phyloP scores from a whole-genome alignment of 2,888 invertebrate species.

The Balanococcus diminutus region DNA sequence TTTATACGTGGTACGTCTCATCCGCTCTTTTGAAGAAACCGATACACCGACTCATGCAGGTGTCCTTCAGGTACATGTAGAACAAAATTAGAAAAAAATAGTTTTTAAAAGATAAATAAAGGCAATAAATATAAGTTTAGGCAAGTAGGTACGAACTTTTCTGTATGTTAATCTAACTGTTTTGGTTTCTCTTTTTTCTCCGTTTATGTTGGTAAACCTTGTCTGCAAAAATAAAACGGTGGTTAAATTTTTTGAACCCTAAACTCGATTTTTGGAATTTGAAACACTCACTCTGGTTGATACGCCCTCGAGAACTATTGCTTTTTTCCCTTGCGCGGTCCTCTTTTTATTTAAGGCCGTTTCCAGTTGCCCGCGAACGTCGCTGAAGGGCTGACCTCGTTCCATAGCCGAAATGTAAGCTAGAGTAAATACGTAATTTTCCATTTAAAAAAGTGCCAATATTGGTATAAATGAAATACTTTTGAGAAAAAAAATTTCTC shows the following conservation, averaged over 20 bases:
- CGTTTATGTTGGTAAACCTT: not conserved
- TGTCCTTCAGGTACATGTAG: not conserved
- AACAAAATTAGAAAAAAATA: not conserved
- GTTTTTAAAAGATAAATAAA: not conserved
- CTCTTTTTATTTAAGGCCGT: not conserved
- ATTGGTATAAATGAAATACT: not conserved
- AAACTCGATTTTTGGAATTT: not conserved
- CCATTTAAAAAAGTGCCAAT: no score
- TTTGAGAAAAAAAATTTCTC: no score
- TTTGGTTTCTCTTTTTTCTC: not conserved
- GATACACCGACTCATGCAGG: not conserved
- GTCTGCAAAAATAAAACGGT: not conserved
- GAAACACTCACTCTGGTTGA: not conserved
- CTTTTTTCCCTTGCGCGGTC: not conserved
- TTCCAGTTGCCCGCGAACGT: not conserved
- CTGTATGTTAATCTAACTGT: not conserved
- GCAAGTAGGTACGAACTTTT: not conserved
- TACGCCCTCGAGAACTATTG: not conserved
- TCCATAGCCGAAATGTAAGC: not conserved
- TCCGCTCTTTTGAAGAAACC: not conserved
- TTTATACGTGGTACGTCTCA: not conserved
- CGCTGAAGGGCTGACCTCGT: not conserved
- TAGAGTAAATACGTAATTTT: no score
- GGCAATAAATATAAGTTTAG: not conserved
- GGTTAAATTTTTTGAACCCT: not conserved